Conservation (phyloP, 2,888 invertebrate genomes). For the Pteria penguin region DNA sequence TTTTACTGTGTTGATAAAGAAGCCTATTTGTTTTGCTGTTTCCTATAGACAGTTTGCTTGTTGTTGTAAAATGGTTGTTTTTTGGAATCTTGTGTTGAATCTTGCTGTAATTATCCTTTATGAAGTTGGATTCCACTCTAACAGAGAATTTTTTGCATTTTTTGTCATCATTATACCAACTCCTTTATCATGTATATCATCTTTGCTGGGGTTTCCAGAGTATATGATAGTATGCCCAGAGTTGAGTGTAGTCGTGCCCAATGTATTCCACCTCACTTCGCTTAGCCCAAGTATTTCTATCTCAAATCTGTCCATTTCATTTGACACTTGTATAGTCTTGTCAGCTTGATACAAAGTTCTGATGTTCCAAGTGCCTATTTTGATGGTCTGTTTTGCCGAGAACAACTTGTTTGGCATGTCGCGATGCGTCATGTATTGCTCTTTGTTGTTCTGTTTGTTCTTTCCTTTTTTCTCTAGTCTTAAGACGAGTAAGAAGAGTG, state of each 20-base stretch:
- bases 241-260: slow-evolving; percentile 1
- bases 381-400: slow-evolving; percentile 1
- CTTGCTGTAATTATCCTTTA: slow-evolving; percentile 11
- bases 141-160: not conserved
- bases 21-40: no score
- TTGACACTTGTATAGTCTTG: slow-evolving; percentile 4
- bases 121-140: slow-evolving; percentile 22
- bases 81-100: slow-evolving; percentile 16
- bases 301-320: slow-evolving; percentile 20
- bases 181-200: slow-evolving; percentile 4
- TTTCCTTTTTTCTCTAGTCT: slow-evolving; percentile 11
- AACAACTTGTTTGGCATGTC: slow-evolving; percentile 22
- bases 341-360: not conserved
- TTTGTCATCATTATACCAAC: slow-evolving; percentile 8
- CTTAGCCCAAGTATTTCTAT: slow-evolving; percentile 21
- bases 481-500: not conserved
- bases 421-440: not conserved
- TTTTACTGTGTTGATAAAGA: no score
- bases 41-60: no score
- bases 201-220: not conserved
- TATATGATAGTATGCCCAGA: slow-evolving; percentile 8
- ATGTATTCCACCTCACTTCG: slow-evolving; percentile 20
- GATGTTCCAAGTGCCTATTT: not conserved
- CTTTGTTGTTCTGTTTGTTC: not conserved
- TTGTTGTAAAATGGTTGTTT: slow-evolving; percentile 14